phyloP scores from a whole-genome alignment of 2,888 invertebrate species.

The Frankliniella fusca region DNA sequence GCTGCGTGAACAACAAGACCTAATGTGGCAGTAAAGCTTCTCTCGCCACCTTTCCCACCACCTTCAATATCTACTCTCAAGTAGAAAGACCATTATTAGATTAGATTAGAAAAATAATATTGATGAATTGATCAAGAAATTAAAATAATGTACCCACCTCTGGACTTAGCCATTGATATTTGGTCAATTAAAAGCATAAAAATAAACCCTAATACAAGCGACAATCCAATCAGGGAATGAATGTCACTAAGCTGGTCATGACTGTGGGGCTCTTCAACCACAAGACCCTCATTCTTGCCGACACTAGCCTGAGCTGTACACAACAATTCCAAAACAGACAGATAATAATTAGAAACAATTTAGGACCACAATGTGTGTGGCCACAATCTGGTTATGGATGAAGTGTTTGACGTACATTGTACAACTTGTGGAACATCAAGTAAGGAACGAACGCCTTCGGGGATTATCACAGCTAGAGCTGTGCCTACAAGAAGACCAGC shows the following conservation, averaged over 20 bases:
- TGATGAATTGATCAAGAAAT: neutral
- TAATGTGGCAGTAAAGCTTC: slow-evolving; percentile 84
- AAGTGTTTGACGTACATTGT: neutral
- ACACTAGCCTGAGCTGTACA: slow-evolving; percentile 44
- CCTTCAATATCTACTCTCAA: slow-evolving; percentile 46
- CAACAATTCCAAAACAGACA: neutral
- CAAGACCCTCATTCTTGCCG: slow-evolving; percentile 45
- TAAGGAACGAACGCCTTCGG: slow-evolving; percentile 91
- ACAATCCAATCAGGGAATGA: slow-evolving; percentile 82
- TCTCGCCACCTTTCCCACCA: slow-evolving; percentile 40
- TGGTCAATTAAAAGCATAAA: slow-evolving; percentile 98
- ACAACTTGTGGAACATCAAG: slow-evolving; percentile 43
- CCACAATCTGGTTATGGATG: too few species aligned
- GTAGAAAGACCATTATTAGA: neutral
- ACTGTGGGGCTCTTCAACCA: slow-evolving; percentile 43
- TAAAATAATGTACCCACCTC: slow-evolving; percentile 58
- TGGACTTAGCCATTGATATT: slow-evolving; percentile 56
- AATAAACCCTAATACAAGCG: slow-evolving; percentile 90
- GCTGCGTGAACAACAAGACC: slow-evolving; percentile 98
- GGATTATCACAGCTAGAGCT: slow-evolving; percentile 95
- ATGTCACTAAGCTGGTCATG: slow-evolving; percentile 52
- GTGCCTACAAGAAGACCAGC: slow-evolving; percentile 97
- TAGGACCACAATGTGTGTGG: too few species aligned
- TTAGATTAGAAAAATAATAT: neutral
- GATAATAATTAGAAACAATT: too few species aligned